These are phyloP conservation scores for Venturia canescens DNA, from an alignment of 1,140 invertebrate genomes.

Conservation along the genomic window DNA sequence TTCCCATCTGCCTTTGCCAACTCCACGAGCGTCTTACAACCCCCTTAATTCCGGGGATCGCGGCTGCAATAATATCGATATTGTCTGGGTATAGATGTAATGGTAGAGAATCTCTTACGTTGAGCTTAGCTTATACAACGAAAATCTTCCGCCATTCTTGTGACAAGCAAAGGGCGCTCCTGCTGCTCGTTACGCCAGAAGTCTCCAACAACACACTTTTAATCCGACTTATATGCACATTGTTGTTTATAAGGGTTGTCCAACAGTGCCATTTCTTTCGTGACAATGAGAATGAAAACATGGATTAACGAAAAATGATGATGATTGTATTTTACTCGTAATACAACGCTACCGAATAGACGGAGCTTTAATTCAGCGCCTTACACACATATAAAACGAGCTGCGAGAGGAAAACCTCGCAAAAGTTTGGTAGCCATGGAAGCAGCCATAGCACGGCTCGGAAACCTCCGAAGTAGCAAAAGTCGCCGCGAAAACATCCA, in stretches of 20 bases:
- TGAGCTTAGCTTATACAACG: not conserved
- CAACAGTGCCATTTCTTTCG: no score
- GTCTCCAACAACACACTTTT: not conserved
- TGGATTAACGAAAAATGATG: conserved; percentile 34
- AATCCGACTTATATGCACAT: not conserved
- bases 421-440: conserved; percentile 9
- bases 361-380: not conserved
- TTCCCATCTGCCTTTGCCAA: conserved; percentile 1
- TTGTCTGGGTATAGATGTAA: not conserved
- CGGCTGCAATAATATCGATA: conserved; percentile 32
- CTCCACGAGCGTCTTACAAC: not conserved
- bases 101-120: not conserved
- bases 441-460: not conserved
- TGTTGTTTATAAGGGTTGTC: not conserved
- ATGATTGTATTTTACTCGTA: conserved; percentile 26
- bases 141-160: not conserved
- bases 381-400: not conserved
- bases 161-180: no score
- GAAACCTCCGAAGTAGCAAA: conserved; percentile 35
- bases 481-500: conserved; percentile 27
- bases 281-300: not conserved
- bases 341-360: not conserved
- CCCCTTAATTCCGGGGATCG: not conserved
- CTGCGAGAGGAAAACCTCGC: conserved; percentile 1
- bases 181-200: not conserved